phyloP scores from a whole-genome alignment of 2,113 vertebrate species.

The Empidonax traillii region DNA sequence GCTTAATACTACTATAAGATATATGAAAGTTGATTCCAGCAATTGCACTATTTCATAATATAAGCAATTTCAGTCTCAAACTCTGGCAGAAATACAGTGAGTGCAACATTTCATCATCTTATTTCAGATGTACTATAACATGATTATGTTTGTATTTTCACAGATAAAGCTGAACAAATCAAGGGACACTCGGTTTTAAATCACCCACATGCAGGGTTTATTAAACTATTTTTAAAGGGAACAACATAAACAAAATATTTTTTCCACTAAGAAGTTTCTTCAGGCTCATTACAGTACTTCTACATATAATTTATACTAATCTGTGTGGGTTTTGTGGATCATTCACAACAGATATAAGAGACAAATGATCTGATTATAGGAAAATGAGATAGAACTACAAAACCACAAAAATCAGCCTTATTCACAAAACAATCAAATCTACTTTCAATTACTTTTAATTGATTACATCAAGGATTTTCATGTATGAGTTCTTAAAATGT shows the following conservation, averaged over 20 bases:
- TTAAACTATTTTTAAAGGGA: conserved; percentile 15
- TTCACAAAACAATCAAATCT: neutral
- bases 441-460: neutral
- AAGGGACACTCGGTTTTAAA: neutral
- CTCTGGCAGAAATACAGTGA: conserved; percentile 27
- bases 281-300: neutral
- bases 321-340: neutral
- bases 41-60: conserved; percentile 30
- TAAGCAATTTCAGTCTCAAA: conserved; percentile 18
- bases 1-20: neutral
- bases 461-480: neutral
- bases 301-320: neutral
- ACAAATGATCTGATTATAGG: neutral
- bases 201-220: neutral
- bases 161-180: conserved; percentile 6
- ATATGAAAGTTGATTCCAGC: conserved; percentile 18
- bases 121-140: neutral
- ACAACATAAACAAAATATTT: neutral
- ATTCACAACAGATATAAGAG: neutral
- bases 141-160: neutral
- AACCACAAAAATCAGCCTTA: neutral
- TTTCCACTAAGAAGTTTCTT: neutral
- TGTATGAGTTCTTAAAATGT: neutral
- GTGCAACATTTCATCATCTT: neutral
- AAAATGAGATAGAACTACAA: neutral